phyloP scores from a whole-genome alignment of 2,113 vertebrate genomes.

The Alaudala cheleensis region DNA sequence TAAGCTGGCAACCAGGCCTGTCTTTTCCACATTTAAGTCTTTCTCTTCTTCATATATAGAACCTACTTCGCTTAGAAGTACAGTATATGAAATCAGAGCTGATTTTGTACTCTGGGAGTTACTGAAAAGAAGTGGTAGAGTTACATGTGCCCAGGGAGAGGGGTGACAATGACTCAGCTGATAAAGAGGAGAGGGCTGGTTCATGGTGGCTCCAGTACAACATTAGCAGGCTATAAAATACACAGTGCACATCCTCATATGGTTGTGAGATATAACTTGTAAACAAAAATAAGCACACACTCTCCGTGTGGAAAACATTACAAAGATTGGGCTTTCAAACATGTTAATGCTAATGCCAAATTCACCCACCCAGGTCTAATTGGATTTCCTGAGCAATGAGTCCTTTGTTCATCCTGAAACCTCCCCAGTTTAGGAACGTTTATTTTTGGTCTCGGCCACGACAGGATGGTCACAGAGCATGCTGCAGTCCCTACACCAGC shows the following conservation, averaged over 20 bases:
- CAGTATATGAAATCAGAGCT: not conserved
- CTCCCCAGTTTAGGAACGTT: not conserved
- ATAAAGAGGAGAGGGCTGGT: not conserved
- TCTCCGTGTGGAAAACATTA: not conserved
- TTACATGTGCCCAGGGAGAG: accelerated
- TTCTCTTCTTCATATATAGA: not conserved
- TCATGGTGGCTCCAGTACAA: not conserved
- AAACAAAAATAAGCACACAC: not conserved
- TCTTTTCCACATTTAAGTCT: not conserved
- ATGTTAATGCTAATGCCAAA: not conserved
- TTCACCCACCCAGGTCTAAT: not conserved
- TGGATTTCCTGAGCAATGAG: not conserved
- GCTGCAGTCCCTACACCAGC: constrained; percentile 22
- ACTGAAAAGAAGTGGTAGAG: not conserved
- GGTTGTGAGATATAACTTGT: not conserved
- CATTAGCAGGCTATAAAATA: not conserved
- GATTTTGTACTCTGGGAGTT: not conserved
- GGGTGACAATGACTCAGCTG: not conserved
- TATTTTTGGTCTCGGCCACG: not conserved
- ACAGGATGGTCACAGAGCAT: not conserved
- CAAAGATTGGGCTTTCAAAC: not conserved
- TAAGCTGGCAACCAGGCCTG: not conserved
- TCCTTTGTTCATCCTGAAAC: not conserved
- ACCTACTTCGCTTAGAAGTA: not conserved
- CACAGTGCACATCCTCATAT: accelerated